Conservation (phyloP, 1,140 invertebrate species). For the Leguminivora glycinivorella region DNA sequence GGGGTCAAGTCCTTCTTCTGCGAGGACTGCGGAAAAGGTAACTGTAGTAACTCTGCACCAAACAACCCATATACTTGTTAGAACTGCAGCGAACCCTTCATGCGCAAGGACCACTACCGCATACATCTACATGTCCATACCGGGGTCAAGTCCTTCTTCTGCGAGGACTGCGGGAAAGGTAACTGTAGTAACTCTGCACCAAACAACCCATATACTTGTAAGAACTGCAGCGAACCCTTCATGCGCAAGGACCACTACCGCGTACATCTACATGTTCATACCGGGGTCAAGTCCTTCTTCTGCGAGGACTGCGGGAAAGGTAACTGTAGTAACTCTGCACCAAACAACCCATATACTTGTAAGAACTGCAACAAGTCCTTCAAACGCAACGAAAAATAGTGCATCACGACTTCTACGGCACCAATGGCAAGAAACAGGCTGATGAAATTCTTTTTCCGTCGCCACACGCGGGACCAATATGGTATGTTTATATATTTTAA, state of each 20-base stretch:
- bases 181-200: neutral
- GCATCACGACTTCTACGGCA: too few species aligned
- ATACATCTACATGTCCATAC: slow-evolving; percentile 90
- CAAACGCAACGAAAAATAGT: too few species aligned
- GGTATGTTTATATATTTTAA: too few species aligned
- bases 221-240: slow-evolving; percentile 67
- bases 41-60: too few species aligned
- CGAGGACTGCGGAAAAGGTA: slow-evolving; percentile 82
- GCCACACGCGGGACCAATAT: too few species aligned
- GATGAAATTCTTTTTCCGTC: too few species aligned
- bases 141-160: slow-evolving; percentile 87
- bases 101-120: slow-evolving; percentile 85
- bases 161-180: slow-evolving; percentile 83
- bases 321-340: slow-evolving; percentile 29
- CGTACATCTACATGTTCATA: slow-evolving; percentile 89
- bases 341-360: slow-evolving; percentile 35
- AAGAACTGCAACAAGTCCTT: slow-evolving; percentile 68
- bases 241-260: slow-evolving; percentile 85
- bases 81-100: slow-evolving; percentile 67
- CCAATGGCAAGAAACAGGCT: too few species aligned
- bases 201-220: slow-evolving; percentile 39
- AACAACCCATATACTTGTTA: too few species aligned
- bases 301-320: slow-evolving; percentile 84
- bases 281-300: slow-evolving; percentile 87
- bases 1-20: slow-evolving; percentile 89